Evolutionary conservation across 2,797 vertebrate species (phyloP), one percentile per base, ranked within the genome.

Genomic region (Phylloscopus collybita): DNA sequence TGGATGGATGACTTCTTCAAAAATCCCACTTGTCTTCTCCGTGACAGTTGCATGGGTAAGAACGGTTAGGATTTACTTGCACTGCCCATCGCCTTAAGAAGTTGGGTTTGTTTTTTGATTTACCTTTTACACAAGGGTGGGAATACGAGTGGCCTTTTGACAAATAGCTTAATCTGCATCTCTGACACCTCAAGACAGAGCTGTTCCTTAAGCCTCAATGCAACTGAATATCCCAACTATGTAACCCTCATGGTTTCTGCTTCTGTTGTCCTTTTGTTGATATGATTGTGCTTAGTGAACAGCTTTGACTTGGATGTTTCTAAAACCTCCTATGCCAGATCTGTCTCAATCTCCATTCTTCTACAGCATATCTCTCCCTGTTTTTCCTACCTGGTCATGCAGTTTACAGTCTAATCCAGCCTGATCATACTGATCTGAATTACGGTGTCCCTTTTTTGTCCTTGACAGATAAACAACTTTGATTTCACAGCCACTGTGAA

Each of bases 31-130:
- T n/a, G 13, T 59, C 29, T 80, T 80, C 62, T 93, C 16, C 4
- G 0, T 66, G 45, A 26, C 26, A 38, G 11, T 61, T 72, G 6
- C 8, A 2, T 8, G 13, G 8, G 5, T 71, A 42, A 73, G 74
- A 74, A 34, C 3, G 3, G 21, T 71, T 95, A 45, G 30, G 30
- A n/a, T 87, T 81, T 84, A 56, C 26, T 85, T 86, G 56, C 8
- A 1, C 42, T 84, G 13, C n/a, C 6, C 26, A 0, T 65, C 5
- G 2, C 0, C 0, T 60, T 75, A 38, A 65, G 27, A 50, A 70
- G 44, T 13, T 57, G 15, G n/a, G 23, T 86, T 79, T 6, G 1
- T 4, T 75, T 91, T 44, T 38, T 54, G 20, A 6, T 27, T 5
- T 73, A 13, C 20, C 16, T 80, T 92, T 78, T 54, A 50, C 49